Conservation (phyloP, 2,113 vertebrate species). For the Bubalus kerabau region DNA sequence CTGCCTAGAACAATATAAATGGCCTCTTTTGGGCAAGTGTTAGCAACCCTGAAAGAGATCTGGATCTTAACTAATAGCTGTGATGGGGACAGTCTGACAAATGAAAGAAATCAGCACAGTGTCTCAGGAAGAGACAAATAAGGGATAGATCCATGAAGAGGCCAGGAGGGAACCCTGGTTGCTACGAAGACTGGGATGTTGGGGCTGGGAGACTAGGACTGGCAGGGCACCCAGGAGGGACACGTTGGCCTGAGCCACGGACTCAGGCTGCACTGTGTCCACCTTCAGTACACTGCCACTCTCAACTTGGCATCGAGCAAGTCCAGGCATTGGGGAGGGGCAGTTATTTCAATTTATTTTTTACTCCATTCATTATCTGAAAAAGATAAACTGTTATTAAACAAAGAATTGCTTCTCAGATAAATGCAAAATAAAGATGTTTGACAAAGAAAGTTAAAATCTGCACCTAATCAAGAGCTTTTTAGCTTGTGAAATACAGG, state of each 20-base stretch:
- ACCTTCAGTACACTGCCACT: not conserved
- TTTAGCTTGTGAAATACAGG: not conserved
- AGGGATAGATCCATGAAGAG: not conserved
- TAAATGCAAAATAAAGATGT: not conserved
- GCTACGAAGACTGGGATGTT: not conserved
- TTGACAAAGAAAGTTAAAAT: not conserved
- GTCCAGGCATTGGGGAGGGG: not conserved
- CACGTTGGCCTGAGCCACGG: not conserved
- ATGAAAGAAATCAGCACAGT: not conserved
- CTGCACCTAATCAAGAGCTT: not conserved
- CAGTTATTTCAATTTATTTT: not conserved
- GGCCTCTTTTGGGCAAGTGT: not conserved
- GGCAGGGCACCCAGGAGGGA: not conserved
- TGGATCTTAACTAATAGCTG: not conserved
- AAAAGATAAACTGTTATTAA: not conserved
- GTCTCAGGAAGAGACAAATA: not conserved
- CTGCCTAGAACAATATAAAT: not conserved
- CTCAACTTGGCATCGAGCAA: not conserved
- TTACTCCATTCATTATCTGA: not conserved
- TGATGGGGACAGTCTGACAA: not conserved
- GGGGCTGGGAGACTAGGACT: too few relatives aligned
- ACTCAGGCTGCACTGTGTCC: not conserved
- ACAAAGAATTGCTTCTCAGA: not conserved
- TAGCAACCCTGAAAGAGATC: not conserved
- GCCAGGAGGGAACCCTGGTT: not conserved